phyloP scores from a whole-genome alignment of 2,113 vertebrate genomes.

The Zosterops japonicus region DNA sequence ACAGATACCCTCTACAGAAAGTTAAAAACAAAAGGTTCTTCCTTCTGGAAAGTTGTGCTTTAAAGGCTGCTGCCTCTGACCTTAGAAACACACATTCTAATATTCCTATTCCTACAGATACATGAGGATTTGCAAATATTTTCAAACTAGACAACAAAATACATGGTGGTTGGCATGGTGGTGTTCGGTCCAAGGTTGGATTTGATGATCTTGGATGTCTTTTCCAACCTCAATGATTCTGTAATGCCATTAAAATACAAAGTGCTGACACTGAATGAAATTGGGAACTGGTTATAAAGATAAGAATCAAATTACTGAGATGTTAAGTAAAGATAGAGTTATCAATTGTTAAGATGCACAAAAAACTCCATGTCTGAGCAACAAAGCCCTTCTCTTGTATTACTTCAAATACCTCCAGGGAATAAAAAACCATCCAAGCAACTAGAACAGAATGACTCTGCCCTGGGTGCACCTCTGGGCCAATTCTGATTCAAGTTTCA shows the following conservation, averaged over 20 bases:
- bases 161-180: background rate
- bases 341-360: background rate
- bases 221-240: background rate
- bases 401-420: background rate
- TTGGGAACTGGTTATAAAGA: background rate
- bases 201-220: background rate
- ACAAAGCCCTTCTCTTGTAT: background rate
- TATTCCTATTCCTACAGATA: background rate
- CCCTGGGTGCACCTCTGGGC: accelerated
- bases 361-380: background rate
- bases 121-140: background rate
- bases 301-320: background rate
- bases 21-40: background rate
- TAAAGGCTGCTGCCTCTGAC: background rate
- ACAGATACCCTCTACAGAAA: background rate
- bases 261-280: background rate
- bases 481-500: background rate
- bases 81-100: background rate
- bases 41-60: background rate
- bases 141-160: background rate
- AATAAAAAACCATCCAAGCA: background rate
- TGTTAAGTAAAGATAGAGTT: background rate
- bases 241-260: background rate
- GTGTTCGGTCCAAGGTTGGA: accelerated
- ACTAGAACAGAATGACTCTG: background rate